Base-by-base conservation (phyloP, 2,113 vertebrate species). In the Australoheros scitulus region DNA sequence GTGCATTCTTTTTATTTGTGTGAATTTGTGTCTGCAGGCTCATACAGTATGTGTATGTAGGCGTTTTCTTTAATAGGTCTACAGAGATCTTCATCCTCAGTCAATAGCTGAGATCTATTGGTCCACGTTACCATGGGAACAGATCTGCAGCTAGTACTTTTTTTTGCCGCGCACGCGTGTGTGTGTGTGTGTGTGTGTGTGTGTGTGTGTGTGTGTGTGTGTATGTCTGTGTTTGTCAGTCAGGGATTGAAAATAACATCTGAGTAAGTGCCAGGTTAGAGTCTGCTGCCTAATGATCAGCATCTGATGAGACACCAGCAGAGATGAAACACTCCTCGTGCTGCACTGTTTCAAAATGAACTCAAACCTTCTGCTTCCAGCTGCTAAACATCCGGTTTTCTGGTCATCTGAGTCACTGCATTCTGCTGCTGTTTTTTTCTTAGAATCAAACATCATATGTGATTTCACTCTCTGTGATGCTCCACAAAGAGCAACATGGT, bases 81-180 rank as follows among this genome's bases (percentile, higher is more conserved):
- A 86, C 84, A 92, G 86, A 92, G 91, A 91, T 92, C 86, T 88
- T 92, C 77, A 84, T 88, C 84, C 87, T 87, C 80, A 89, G 87
- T 93, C 92, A 88, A 92, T 90, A 93, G 92, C 84, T 65, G 88
- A 87, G 88, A 89, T 92, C 89, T 88, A 88, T 88, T 94, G 92
- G 91, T 91, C 87, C 36, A 55, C 58, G 95, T 95, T 95, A 77
- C 95, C 93, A 95, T 95, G 95, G 95, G 92, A 96, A 96, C 95
- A 77, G 91, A 88, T 94, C 91, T 88, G 91, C 91, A 89, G 91
- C 87, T 77, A 77, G 76, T 88, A 77, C 83, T 92, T 91, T 91
- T 91, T 87, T 85, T 87, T 59, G 22, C 77, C 56, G 74, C 75
- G 68, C n/a, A n/a, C 89, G 88, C 89, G 89, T 90, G 36, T 56